These are phyloP conservation scores for Theristicus caerulescens DNA, from an alignment of 2,113 vertebrate genomes.

Conservation along the genomic window DNA sequence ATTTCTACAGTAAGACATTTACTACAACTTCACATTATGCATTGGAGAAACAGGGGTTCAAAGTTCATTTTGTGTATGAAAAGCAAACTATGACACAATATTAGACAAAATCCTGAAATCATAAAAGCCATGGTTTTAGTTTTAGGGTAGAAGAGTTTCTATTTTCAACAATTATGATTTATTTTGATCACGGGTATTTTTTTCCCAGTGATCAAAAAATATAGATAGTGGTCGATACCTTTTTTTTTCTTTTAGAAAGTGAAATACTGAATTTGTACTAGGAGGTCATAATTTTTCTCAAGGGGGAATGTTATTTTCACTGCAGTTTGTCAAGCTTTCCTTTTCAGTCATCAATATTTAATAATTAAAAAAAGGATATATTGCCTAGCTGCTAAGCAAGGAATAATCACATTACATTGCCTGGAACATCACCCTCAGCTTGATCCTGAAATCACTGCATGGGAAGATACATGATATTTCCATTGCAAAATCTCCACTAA, in stretches of 20 bases:
- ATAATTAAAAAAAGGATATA: conserved; percentile 28
- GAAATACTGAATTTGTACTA: neutral
- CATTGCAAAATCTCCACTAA: conserved; percentile 17
- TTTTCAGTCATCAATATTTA: conserved; percentile 52
- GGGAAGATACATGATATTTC: conserved; percentile 41
- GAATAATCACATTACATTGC: conserved; percentile 25
- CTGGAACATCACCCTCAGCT: conserved; percentile 28
- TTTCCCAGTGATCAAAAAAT: neutral
- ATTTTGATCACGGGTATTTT: neutral
- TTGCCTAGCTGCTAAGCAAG: neutral
- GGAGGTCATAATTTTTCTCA: conserved; percentile 23
- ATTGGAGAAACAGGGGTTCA: neutral
- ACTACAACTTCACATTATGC: neutral
- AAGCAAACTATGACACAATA: neutral
- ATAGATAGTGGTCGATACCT: neutral
- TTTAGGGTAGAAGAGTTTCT: neutral
- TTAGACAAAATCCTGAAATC: neutral
- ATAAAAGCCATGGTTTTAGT: neutral
- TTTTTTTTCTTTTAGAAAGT: neutral
- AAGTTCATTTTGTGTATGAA: neutral
- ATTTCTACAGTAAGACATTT: neutral
- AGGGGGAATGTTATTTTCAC: neutral
- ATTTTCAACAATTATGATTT: neutral
- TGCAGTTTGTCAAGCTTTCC: conserved; percentile 17
- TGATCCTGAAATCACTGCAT: conserved; percentile 42